Percentiles rank a stretch among this genome's conserved stretches.
Conservation (phyloP, 2,797 vertebrate species). For the Cynopterus sphinx region DNA sequence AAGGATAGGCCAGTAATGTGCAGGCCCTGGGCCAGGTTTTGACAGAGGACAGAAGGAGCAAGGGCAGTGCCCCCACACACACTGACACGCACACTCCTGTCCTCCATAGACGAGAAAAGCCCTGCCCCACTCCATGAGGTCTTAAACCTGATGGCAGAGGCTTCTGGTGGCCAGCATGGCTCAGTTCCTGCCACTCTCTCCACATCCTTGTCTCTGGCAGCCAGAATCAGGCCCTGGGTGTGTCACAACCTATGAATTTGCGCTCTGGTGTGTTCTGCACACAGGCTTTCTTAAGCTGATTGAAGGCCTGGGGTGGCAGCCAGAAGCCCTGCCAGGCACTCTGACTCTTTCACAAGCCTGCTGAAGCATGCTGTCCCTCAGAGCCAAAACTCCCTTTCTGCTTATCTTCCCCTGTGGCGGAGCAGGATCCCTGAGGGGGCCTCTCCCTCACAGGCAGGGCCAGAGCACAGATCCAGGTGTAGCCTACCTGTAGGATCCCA, state of each 20-base stretch:
- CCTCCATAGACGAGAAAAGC: not conserved
- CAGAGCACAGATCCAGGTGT: not conserved
- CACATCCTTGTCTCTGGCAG: not conserved
- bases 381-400: not conserved
- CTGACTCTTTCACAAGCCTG: not conserved
- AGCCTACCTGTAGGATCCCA: too few relatives aligned
- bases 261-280: not conserved
- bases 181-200: not conserved
- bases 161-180: too few relatives aligned
- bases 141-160: not conserved
- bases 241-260: not conserved
- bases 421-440: not conserved
- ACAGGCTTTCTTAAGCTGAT: not conserved
- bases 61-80: too few relatives aligned
- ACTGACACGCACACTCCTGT: not conserved
- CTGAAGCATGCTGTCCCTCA: fast-evolving
- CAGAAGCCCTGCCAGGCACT: not conserved
- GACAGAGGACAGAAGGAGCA: not conserved
- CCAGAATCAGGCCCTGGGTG: not conserved
- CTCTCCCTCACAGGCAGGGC: not conserved
- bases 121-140: not conserved
- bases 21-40: not conserved
- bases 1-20: not conserved
- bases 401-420: fast-evolving
- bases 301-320: too few relatives aligned